Percentiles rank a stretch among this genome's conserved stretches.
phyloP scores from a whole-genome alignment of 2,888 invertebrate species.

The Eristalis tenax region DNA sequence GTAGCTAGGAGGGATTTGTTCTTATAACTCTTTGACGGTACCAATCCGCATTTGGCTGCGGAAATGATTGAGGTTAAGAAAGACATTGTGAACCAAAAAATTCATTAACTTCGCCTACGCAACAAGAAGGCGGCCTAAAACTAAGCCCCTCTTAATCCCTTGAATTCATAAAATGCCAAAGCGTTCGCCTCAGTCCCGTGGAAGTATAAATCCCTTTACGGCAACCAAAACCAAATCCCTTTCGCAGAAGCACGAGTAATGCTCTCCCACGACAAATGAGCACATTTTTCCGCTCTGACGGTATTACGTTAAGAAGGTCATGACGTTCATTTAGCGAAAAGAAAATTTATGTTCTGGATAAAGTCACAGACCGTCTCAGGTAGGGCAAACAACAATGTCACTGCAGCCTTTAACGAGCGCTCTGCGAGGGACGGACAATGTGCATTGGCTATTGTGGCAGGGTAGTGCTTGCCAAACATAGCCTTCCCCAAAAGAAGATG shows the following conservation, averaged over 20 bases:
- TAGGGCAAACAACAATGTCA: not conserved
- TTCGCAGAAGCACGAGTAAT: not conserved
- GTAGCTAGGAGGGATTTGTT: too few relatives aligned
- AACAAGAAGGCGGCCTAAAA: not conserved
- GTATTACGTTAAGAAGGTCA: not conserved
- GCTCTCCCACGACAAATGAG: not conserved
- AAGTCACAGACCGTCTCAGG: not conserved
- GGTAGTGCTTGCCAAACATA: not conserved
- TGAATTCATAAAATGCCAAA: not conserved
- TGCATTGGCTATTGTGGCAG: not conserved
- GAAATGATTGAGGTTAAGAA: not conserved
- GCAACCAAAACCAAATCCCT: not conserved
- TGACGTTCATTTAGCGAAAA: too few relatives aligned
- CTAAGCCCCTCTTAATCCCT: not conserved
- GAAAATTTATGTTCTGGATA: not conserved
- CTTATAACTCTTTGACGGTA: too few relatives aligned
- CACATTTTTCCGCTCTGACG: not conserved
- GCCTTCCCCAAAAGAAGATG: not conserved
- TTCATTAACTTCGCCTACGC: not conserved
- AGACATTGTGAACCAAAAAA: not conserved
- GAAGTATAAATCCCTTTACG: not conserved
- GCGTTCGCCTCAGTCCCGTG: not conserved
- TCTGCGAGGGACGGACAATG: not conserved
- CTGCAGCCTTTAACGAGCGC: not conserved
- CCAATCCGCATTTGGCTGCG: too few relatives aligned